Base-by-base conservation (phyloP, 1,140 invertebrate genomes). In the Lasioglossum albipes region DNA sequence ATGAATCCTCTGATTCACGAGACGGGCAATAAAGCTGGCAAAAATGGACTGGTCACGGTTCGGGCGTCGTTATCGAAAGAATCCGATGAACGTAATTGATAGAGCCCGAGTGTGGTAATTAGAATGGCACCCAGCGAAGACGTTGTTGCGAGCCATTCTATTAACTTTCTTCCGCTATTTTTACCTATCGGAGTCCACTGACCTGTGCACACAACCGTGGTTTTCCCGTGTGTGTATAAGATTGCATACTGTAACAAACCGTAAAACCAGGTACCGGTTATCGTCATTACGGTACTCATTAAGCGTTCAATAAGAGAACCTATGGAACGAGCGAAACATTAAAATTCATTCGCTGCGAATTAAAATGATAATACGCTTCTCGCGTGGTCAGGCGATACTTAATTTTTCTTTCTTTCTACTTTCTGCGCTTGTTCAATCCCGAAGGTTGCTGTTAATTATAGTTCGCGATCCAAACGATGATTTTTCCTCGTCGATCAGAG, bases 131-230 rank as follows among this genome's bases (percentile, higher is more conserved):
- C 31, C 12, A 36, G 7, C 22, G 18, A 31, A 31, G 27, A 77
- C 18, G 52, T 61, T 45, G 57, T 54, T 54, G 45, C 54, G n/a
- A 9, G 2, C 59, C 22, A 45, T 54, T 36, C 16, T 41, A 18
- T 57, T 45, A 22, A 16, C 61, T 78, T 72, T 79, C 69, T 66
- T 73, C 75, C n/a, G 68, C 76, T 79, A 57, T 73, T 79, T 65
- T 66, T 73, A 66, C 41, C 22, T 73, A 57, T 73, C 54, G 20
- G 36, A 79, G 77, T 66, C 59, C 76, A 57, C 59, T 79, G 77
- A 79, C 61, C 70, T 59, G 69, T 13, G 31, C 57, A 59, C 42
- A 16, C 61, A 36, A 31, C 31, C 45, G 45, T 49, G 45, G 10
- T 49, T 72, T 65, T 69, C 12, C 59, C 36, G 36, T 5, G 36